Evolutionary conservation across 2,888 invertebrate species (phyloP).

Genomic region (Trissolcus japonicus): DNA sequence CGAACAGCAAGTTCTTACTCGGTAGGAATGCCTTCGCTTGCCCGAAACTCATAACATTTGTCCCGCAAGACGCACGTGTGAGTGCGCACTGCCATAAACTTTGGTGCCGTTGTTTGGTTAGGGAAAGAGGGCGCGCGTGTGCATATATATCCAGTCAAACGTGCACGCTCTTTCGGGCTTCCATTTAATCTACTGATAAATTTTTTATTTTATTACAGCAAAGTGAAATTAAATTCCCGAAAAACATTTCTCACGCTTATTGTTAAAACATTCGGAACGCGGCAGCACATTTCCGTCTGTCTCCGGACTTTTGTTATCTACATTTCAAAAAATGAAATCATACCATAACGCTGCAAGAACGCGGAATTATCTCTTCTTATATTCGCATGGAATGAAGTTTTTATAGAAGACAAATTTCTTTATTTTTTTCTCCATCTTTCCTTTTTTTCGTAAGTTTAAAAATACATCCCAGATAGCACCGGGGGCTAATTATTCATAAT

Average conservation of each 20-base stretch:
- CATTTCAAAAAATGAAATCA: too few relatives aligned
- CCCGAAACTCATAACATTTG: conserved; percentile 66
- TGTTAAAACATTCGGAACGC: too few relatives aligned
- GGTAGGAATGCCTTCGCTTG: conserved; percentile 64
- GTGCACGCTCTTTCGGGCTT: too few relatives aligned
- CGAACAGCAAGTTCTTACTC: conserved; percentile 65
- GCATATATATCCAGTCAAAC: conserved; percentile 17
- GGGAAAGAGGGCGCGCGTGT: conserved; percentile 23
- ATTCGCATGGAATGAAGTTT: background rate
- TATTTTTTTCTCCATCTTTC: background rate
- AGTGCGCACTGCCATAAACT: conserved; percentile 30
- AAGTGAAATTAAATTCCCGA: background rate
- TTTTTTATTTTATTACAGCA: conserved; percentile 5
- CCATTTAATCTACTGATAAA: too few relatives aligned
- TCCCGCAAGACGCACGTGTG: conserved; percentile 49
- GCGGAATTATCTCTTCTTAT: too few relatives aligned
- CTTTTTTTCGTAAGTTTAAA: background rate
- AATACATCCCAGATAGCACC: conserved; percentile 6
- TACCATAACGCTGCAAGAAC: too few relatives aligned
- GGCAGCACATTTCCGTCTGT: too few relatives aligned
- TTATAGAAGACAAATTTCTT: background rate
- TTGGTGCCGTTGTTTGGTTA: conserved; percentile 22
- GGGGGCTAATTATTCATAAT: conserved; percentile 29
- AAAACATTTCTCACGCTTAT: too few relatives aligned
- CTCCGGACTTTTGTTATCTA: too few relatives aligned